Base-by-base conservation (phyloP, 1,140 invertebrate species). In the Sminthurides bifidus region DNA sequence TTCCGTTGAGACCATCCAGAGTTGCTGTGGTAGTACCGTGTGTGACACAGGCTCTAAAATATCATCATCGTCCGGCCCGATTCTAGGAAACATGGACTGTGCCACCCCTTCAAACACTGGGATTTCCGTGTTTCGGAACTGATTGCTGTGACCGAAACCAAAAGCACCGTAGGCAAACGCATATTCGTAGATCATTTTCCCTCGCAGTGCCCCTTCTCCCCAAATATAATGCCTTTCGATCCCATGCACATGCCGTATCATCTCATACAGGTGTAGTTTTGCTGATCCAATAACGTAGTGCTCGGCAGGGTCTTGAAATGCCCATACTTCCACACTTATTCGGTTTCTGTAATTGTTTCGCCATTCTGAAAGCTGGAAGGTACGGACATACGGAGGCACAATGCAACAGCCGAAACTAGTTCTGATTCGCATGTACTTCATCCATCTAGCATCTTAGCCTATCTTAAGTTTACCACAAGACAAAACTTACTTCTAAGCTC, bases 21-120 rank as follows among this genome's bases (percentile, higher is more conserved):
- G n/a, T n/a, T n/a, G n/a, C n/a, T n/a, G n/a, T n/a, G n/a, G n/a
- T n/a, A n/a, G n/a, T n/a, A n/a, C n/a, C n/a, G n/a, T n/a, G n/a
- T n/a, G n/a, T n/a, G n/a, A n/a, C n/a, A n/a, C n/a, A n/a, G n/a
- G n/a, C 0, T 52, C 54, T 2, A 52, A 23, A 2, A 52, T 19
- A n/a, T 62, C 60, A 5, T 33, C 44, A 8, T 26, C 14, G 0
- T 27, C 24, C 3, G 53, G 27, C 19, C 19, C 5, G 33, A 63
- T 56, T 45, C 60, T 44, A 2, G 60, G 60, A 30, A 59, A 63
- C 41, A 63, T 53, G 5, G 60, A 63, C 19, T 56, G 56, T 14
- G 3, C 10, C 6, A 59, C 37, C 15, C 49, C 21, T 43, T 59
- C 56, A 21, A 33, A 38, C 10, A 63, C 23, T 12, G 53, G 31